Evolutionary conservation across 2,888 invertebrate genomes (phyloP).

Genomic region (Volucella bombylans): DNA sequence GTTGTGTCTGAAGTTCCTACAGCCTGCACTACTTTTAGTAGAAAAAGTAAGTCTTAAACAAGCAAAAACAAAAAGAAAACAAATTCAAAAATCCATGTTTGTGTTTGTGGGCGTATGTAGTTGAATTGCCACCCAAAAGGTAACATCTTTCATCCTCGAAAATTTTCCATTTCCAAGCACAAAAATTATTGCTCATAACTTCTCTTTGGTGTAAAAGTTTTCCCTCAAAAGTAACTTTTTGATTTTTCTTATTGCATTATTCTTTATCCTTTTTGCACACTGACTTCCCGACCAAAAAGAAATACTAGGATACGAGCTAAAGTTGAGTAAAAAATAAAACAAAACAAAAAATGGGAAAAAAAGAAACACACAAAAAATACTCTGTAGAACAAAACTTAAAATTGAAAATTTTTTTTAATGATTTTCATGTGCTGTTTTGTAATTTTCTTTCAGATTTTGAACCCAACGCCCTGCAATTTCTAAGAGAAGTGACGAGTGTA

Average conservation of each 20-base stretch:
- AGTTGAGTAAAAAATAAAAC: slow-evolving; percentile 4
- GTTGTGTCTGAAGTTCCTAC: background rate
- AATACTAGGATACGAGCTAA: slow-evolving; percentile 11
- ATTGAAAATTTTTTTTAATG: slow-evolving; percentile 66
- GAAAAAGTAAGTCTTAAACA: slow-evolving; percentile 25
- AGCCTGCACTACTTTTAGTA: background rate
- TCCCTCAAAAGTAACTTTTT: slow-evolving; percentile 62
- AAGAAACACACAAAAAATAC: too few species aligned
- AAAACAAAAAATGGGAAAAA: background rate
- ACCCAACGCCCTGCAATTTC: slow-evolving; percentile 3
- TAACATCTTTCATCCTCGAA: slow-evolving; percentile 1
- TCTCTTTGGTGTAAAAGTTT: slow-evolving; percentile 59
- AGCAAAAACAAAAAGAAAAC: slow-evolving; percentile 39
- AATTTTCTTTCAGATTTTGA: slow-evolving; percentile 61
- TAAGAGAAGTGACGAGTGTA: background rate
- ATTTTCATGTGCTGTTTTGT: slow-evolving; percentile 63
- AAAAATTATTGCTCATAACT: slow-evolving; percentile 64
- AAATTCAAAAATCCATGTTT: slow-evolving; percentile 1
- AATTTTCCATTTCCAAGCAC: slow-evolving; percentile 27
- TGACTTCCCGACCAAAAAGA: background rate
- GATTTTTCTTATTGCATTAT: slow-evolving; percentile 55
- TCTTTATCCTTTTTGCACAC: slow-evolving; percentile 24
- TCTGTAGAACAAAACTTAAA: slow-evolving; percentile 60
- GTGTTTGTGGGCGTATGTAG: background rate
- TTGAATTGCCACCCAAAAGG: slow-evolving; percentile 11